phyloP scores from a whole-genome alignment of 2,888 invertebrate species.

The Carterocephalus palaemon region DNA sequence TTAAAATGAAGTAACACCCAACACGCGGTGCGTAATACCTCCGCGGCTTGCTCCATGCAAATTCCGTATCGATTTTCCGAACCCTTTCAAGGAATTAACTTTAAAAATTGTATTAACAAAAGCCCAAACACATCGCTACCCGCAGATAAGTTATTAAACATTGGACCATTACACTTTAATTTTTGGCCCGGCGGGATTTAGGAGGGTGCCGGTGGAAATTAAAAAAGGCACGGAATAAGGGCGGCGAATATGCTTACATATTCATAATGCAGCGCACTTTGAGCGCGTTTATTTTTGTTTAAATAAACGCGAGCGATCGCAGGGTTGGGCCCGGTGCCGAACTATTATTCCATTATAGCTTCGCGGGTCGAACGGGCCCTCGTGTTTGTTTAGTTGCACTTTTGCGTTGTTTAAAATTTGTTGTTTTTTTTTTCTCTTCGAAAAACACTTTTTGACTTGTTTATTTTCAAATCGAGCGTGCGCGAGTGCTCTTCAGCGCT shows the following conservation, averaged over 20 bases:
- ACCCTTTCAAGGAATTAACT: slow-evolving; percentile 54
- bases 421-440: slow-evolving; percentile 44
- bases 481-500: slow-evolving; percentile 58
- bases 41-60: slow-evolving; percentile 24
- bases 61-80: slow-evolving; percentile 37
- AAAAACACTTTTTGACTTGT: slow-evolving; percentile 61
- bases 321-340: slow-evolving; percentile 30
- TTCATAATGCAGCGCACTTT: slow-evolving; percentile 45
- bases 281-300: slow-evolving; percentile 55
- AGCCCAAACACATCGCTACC: slow-evolving; percentile 62
- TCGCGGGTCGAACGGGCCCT: slow-evolving; percentile 27
- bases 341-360: slow-evolving; percentile 41
- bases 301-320: slow-evolving; percentile 37
- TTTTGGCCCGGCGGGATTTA: slow-evolving; percentile 67
- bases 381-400: slow-evolving; percentile 33
- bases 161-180: slow-evolving; percentile 76
- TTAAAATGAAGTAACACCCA: neutral
- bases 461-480: slow-evolving; percentile 66
- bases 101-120: slow-evolving; percentile 72
- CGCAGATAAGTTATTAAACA: slow-evolving; percentile 76
- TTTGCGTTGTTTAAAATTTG: slow-evolving; percentile 44
- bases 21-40: slow-evolving; percentile 5
- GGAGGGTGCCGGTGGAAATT: slow-evolving; percentile 57
- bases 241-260: slow-evolving; percentile 61
- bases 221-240: slow-evolving; percentile 51